Conservation (phyloP, 1,140 invertebrate genomes). For the Cyclargus thomasi region DNA sequence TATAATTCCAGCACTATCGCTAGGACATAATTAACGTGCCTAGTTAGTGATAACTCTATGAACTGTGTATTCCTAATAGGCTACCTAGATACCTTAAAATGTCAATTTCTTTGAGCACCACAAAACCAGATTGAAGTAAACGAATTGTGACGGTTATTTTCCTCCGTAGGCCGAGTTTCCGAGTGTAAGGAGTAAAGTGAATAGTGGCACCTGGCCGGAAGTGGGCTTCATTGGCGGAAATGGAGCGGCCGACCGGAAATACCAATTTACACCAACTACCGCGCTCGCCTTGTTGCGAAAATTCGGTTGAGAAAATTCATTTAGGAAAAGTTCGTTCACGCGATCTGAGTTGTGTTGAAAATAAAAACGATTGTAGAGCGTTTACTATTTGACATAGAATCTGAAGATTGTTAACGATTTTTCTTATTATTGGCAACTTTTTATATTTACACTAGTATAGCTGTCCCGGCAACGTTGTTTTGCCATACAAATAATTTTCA, state of each 20-base stretch:
- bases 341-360: not conserved
- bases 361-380: too few relatives aligned
- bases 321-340: constrained; percentile 15
- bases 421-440: too few relatives aligned
- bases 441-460: too few relatives aligned
- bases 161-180: constrained; percentile 32
- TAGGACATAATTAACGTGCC: too few relatives aligned
- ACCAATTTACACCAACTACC: constrained; percentile 49
- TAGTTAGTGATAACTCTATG: too few relatives aligned
- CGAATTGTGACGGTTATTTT: constrained; percentile 23
- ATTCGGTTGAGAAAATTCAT: constrained; percentile 26
- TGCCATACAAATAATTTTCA: too few relatives aligned
- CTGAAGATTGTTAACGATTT: too few relatives aligned
- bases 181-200: constrained; percentile 37
- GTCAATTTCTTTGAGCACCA: not conserved
- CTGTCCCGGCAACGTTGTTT: too few relatives aligned
- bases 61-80: too few relatives aligned
- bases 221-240: constrained; percentile 56
- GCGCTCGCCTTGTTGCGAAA: constrained; percentile 39
- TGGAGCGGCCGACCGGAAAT: constrained; percentile 57
- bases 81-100: too few relatives aligned
- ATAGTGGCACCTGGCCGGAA: constrained; percentile 60
- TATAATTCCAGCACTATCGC: too few relatives aligned
- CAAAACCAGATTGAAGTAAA: constrained; percentile 7
- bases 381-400: too few relatives aligned